Conservation (phyloP, 2,113 vertebrate genomes). For the Xenotilapia leptura region DNA sequence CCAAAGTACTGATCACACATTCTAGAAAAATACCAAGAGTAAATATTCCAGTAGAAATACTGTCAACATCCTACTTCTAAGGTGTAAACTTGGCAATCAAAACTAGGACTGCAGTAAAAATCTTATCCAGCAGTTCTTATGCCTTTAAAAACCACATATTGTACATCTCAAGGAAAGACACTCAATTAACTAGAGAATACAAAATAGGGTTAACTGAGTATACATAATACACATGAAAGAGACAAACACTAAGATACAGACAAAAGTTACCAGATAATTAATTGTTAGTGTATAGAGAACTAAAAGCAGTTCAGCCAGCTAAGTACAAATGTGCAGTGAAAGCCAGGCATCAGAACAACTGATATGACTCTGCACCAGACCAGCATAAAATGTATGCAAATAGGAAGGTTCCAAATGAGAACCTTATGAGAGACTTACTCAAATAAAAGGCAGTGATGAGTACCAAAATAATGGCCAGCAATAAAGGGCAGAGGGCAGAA, state of each 20-base stretch:
- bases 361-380: background rate
- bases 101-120: background rate
- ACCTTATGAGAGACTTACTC: background rate
- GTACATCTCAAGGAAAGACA: background rate
- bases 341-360: background rate
- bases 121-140: background rate
- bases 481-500: background rate
- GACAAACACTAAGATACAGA: background rate
- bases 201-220: background rate
- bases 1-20: background rate
- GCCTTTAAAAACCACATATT: background rate
- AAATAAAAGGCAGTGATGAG: background rate
- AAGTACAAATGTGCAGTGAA: background rate
- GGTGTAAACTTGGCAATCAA: background rate
- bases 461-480: background rate
- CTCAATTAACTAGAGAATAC: background rate
- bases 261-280: background rate
- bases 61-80: background rate
- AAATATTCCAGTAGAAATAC: background rate
- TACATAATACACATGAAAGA: background rate
- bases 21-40: background rate
- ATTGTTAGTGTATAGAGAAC: background rate
- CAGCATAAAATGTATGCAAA: background rate
- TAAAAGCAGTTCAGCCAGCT: background rate
- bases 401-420: background rate